Evolutionary conservation across 1,140 invertebrate genomes (phyloP), one percentile per base, ranked within the genome.

Genomic region (Caenorhabditis tropicalis): DNA sequence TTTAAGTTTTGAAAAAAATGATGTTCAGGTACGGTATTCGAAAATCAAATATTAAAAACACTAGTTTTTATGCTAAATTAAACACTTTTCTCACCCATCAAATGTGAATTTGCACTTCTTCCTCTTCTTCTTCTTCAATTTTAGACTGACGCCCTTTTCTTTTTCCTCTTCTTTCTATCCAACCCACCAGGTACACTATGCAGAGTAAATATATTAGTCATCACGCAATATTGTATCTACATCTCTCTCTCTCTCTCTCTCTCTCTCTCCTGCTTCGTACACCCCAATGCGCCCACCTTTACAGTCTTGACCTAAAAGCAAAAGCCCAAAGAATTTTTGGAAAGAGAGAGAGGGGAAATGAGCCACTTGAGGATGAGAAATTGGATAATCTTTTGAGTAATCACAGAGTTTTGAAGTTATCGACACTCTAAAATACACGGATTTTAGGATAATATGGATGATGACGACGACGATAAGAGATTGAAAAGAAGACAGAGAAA

Each of bases 401-500:
- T 74, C 65, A 74, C 21, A 74, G 36, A 43, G 9, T 24, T 4
- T 24, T 9, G 43, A 15, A 2, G 1, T 2, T 43, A 65, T 31
- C 10, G 16, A 24, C 10, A 74, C 12, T 4, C 21, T 21, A 56
- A n/a, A 56, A 21, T 56, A 27, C 36, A 46, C 6, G 27, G 65
- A 74, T 79, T 84, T 58, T 43, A 84, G 83, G 79, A 80, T 43
- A 65, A 56, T 39, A 74, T 58, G 43, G 83, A 84, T 15, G 58
- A 65, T 27, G 85, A 86, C 5, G 85, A 86, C 27, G 51, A 56
- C 12, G 85, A 86, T 46, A 86, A 86, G 74, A 79, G 43, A 19
- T 53, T 80, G 49, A 86, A 86, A 43, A 48, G 85, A n/a, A 29
- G 85, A 24, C 85, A 85, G 36, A 80, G 85, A 27, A 86, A 86